Conservation (phyloP, 2,797 vertebrate species). For the Danionella dracula region DNA sequence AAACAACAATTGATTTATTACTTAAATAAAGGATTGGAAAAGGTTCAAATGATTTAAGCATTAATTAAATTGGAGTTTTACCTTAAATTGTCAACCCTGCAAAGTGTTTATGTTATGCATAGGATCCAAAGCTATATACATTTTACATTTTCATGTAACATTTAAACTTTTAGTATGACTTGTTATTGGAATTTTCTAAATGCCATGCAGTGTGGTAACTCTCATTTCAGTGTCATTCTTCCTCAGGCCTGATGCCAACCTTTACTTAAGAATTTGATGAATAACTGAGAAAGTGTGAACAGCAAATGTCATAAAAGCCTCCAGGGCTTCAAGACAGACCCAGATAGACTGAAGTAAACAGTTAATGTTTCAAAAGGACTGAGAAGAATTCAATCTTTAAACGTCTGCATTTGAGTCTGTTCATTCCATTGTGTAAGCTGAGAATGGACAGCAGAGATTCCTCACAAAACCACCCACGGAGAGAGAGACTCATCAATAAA, state of each 20-base stretch:
- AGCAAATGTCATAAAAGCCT: constrained; percentile 12
- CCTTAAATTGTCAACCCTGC: too few relatives aligned
- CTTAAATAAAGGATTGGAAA: too few relatives aligned
- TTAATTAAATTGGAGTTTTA: too few relatives aligned
- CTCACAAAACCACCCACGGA: not conserved
- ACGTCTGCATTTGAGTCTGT: not conserved
- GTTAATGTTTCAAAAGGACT: not conserved
- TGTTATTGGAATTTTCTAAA: constrained; percentile 12
- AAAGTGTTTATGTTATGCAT: too few relatives aligned
- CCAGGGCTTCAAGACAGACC: constrained; percentile 5
- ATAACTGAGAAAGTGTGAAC: constrained; percentile 1
- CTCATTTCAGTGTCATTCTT: constrained; percentile 2
- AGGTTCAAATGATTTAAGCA: too few relatives aligned
- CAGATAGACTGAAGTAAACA: not conserved
- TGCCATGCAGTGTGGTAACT: not conserved
- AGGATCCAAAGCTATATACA: too few relatives aligned
- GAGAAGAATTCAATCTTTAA: not conserved
- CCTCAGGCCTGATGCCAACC: not conserved
- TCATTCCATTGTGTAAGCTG: not conserved
- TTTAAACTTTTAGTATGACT: not conserved
- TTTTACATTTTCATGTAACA: not conserved
- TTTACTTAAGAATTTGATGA: not conserved
- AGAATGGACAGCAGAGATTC: not conserved
- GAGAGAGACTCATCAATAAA: not conserved
- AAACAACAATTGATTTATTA: too few relatives aligned